These are phyloP conservation scores for Chymomyza fuscimana DNA, from an alignment of 2,888 invertebrate genomes.

Conservation along the genomic window DNA sequence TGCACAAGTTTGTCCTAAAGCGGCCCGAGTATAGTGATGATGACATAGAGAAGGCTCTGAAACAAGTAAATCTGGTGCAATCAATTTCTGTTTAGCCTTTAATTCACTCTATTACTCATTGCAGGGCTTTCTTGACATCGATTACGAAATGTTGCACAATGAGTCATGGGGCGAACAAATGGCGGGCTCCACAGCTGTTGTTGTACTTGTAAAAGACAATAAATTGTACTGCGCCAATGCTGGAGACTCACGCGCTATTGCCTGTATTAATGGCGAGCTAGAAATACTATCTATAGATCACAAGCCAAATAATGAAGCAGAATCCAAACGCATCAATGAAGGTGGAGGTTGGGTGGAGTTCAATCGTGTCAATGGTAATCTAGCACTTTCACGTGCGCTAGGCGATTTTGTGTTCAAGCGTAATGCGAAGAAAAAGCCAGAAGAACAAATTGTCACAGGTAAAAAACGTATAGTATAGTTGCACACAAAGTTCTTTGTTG, in stretches of 20 bases:
- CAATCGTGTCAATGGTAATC: slow-evolving; percentile 98
- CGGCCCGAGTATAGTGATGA: slow-evolving; percentile 88
- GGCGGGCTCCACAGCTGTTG: slow-evolving; percentile 96
- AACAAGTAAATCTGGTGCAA: slow-evolving; percentile 82
- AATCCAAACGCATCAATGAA: slow-evolving; percentile 92
- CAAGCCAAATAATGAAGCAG: slow-evolving; percentile 94
- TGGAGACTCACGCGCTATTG: slow-evolving; percentile 97
- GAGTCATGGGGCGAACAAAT: slow-evolving; percentile 93
- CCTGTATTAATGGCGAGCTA: slow-evolving; percentile 89
- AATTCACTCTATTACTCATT: slow-evolving; percentile 27
- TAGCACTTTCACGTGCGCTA: slow-evolving; percentile 96
- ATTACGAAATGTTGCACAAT: slow-evolving; percentile 95
- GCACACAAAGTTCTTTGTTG: slow-evolving; percentile 24
- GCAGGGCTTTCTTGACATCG: slow-evolving; percentile 93
- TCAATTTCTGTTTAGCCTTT: background rate
- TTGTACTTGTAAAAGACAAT: slow-evolving; percentile 90
- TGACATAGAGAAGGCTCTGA: slow-evolving; percentile 90
- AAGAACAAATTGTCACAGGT: slow-evolving; percentile 99
- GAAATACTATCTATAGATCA: slow-evolving; percentile 91
- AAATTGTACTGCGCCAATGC: slow-evolving; percentile 96
- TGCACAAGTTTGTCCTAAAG: slow-evolving; percentile 94
- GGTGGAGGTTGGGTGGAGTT: slow-evolving; percentile 99
- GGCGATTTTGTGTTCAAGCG: slow-evolving; percentile 98
- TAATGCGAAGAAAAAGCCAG: slow-evolving; percentile 90
- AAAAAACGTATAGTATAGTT: slow-evolving; percentile 39